Evolutionary conservation across 2,113 vertebrate genomes (phyloP), one percentile per base, ranked within the genome.

Genomic region (Hymenochirus boettgeri): DNA sequence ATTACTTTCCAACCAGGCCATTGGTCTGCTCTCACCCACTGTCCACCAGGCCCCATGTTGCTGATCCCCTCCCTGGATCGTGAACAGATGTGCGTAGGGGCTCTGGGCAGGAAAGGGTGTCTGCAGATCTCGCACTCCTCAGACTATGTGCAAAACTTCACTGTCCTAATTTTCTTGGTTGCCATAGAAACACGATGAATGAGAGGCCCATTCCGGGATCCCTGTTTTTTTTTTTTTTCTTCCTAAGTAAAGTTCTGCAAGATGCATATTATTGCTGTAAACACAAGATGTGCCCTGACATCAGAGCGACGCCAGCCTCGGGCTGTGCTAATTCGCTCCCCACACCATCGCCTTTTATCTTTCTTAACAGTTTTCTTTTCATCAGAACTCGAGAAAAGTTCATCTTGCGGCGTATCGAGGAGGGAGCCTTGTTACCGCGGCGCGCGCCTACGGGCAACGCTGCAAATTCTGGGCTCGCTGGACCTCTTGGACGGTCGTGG

Each of bases 181-280:
- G 64, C 22, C 56, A 59, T 67, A 56, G 64, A 27, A 59, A 67
- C 64, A 42, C 52, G 64, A 67, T 67, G 64, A 67, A 67, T 52
- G 64, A 29, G 23, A 25, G 64, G 24, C 27, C 47, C 24, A 21
- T n/a, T 19, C 33, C 22, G 23, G 55, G 58, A 58, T 52, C 21
- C 31, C 29, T 45, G 35, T 50, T 58, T 47, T n/a, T n/a, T n/a
- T n/a, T n/a, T n/a, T n/a, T n/a, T n/a, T n/a, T n/a, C n/a, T n/a
- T 59, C 56, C 39, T 42, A 29, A 59, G 64, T 59, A 42, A 67
- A 67, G 46, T 48, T 59, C 22, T 67, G 56, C 64, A 67, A 59
- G 64, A 67, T 59, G 19, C 52, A 59, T 57, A 42, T 67, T 67
- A 67, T 59, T 67, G 56, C 56, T 22, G 22, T 11, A 39, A 22